Base-by-base conservation (phyloP, 2,888 invertebrate genomes). In the Yponomeuta cagnagella region DNA sequence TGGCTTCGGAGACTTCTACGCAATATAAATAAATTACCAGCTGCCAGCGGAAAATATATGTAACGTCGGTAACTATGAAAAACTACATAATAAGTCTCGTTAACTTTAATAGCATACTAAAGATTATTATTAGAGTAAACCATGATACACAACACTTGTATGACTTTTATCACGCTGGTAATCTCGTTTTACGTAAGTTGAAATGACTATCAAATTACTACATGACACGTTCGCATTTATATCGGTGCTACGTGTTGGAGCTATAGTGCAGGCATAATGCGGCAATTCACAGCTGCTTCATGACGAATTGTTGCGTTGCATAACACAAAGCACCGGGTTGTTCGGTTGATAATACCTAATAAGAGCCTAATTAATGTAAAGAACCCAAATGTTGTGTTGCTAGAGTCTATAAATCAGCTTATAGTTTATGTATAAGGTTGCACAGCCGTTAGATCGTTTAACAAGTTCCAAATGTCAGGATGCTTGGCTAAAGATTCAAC, bases 141-240 rank as follows among this genome's bases (percentile, higher is more conserved):
- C 43, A 43, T 58, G 12, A 58, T 8, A 12, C 15, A 58, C 52
- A 15, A 15, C 52, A 15, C 52, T 15, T 58, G 52, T 43, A 43
- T 15, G 15, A 12, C 52, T 58, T 58, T 9, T 58, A 58, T 58
- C 15, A 58, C 12, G 8, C 43, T 4, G 52, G 52, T 15, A 58
- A 58, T 58, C 52, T 58, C 52, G 65, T 43, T 68, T 68, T 68
- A 68, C 68, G 68, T 68, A 68, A 68, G 37, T 68, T 48, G n/a
- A 68, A 68, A 68, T 68, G 5, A 48, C 68, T 43, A 48, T 43
- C 43, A 58, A 58, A 23, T 68, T 68, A 68, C 37, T 68, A 68
- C 48, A 68, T 43, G 65, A 33, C 65, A 65, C 31, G 64, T 65
- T 12, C 65, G 30, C 31, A 10, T 65, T 8, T 65, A 10, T 30